phyloP scores from a whole-genome alignment of 2,888 invertebrate species.

The Dicranocentrus wangi region DNA sequence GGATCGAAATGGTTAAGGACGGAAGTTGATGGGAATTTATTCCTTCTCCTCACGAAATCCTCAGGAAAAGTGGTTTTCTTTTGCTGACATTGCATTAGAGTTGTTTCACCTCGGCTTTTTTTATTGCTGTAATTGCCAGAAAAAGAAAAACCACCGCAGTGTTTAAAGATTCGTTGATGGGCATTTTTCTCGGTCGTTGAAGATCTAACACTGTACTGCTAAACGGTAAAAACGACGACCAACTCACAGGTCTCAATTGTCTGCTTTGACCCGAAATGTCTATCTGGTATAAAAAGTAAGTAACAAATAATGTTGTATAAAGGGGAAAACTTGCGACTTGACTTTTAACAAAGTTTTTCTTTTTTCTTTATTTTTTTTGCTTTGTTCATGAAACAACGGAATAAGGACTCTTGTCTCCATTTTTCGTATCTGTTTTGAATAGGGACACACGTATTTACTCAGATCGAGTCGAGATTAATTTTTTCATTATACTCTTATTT shows the following conservation, averaged over 20 bases:
- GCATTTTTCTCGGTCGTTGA: constrained; percentile 44
- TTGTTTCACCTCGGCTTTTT: constrained; percentile 36
- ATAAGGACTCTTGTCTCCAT: no score
- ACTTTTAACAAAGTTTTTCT: no score
- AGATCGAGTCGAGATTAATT: no score
- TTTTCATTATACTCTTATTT: no score
- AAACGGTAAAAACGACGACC: not conserved
- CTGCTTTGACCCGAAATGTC: no score
- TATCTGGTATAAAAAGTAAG: no score
- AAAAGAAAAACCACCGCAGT: constrained; percentile 46
- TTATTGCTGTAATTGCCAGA: constrained; percentile 53
- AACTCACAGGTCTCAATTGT: not conserved
- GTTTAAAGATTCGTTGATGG: constrained; percentile 54
- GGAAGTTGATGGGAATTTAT: constrained; percentile 63
- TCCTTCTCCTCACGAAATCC: constrained; percentile 60
- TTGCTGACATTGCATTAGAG: constrained; percentile 47
- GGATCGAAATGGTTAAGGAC: constrained; percentile 37
- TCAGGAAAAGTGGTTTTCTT: constrained; percentile 58
- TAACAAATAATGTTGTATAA: no score
- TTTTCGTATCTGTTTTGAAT: no score
- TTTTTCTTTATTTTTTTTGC: no score
- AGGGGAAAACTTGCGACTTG: no score
- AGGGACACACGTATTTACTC: no score
- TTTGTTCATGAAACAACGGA: no score
- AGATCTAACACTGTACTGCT: constrained; percentile 22